These are phyloP conservation scores for Tympanoctomys barrerae DNA, from an alignment of 2,797 vertebrate genomes.

Conservation along the genomic window DNA sequence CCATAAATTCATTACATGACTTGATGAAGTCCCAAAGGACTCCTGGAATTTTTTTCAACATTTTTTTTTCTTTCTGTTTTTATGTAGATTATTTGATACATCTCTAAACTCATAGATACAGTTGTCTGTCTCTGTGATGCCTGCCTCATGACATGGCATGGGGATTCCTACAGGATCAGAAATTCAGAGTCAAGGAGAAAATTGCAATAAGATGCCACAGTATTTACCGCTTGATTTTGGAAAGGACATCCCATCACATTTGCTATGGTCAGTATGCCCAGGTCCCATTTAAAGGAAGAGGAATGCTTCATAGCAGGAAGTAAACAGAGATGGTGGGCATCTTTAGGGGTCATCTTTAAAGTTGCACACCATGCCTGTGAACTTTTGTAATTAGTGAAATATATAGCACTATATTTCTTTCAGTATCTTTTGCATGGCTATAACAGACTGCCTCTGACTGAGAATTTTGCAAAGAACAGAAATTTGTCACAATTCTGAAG, in stretches of 20 bases:
- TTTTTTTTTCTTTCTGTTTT: neutral
- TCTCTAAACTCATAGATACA: neutral
- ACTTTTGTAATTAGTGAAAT: neutral
- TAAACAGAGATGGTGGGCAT: neutral
- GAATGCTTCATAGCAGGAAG: neutral
- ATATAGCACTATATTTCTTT: neutral
- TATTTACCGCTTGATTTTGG: slow-evolving; percentile 19
- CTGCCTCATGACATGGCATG: neutral
- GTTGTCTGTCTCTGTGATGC: neutral
- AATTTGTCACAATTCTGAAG: neutral
- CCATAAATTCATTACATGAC: neutral
- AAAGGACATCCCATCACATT: neutral
- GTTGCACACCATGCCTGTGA: neutral
- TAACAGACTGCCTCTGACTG: neutral
- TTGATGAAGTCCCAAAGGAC: neutral
- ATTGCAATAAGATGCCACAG: neutral
- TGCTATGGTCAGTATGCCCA: neutral
- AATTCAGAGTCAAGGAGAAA: neutral
- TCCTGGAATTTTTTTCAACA: neutral
- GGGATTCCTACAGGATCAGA: neutral
- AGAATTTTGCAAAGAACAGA: neutral
- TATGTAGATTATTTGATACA: neutral
- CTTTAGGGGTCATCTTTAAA: neutral
- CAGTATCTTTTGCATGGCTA: neutral
- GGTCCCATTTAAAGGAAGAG: neutral